Percentiles rank a stretch among this genome's conserved stretches.
These are phyloP conservation scores for Tolmerus cingulatus DNA, from an alignment of 2,888 invertebrate species.

Conservation along the genomic window DNA sequence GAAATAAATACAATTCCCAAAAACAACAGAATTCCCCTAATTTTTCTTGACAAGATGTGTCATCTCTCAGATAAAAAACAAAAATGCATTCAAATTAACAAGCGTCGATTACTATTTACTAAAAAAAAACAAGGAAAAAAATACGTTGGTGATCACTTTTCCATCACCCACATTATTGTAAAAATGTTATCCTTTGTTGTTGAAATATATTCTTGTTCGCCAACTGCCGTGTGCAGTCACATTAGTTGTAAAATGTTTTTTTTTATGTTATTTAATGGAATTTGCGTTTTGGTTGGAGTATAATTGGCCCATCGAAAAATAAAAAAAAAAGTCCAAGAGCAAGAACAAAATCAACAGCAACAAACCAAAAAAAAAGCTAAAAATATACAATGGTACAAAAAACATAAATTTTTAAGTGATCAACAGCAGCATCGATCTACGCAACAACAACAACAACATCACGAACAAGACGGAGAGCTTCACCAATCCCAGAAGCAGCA, in stretches of 20 bases:
- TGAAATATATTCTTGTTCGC: neutral
- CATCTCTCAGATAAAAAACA: neutral
- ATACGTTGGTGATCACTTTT: neutral
- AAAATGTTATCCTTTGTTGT: neutral
- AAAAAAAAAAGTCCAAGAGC: conserved; percentile 3
- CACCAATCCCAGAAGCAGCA: neutral
- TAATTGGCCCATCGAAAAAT: neutral
- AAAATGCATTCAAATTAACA: neutral
- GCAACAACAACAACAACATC: conserved; percentile 7
- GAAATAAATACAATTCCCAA: neutral
- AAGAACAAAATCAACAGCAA: conserved; percentile 45
- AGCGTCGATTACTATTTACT: neutral
- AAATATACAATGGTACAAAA: conserved; percentile 8
- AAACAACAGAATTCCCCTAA: neutral
- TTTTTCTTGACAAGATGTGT: neutral
- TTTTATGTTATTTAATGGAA: neutral
- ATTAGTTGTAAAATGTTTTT: neutral
- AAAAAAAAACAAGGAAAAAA: neutral
- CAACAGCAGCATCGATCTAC: conserved; percentile 22
- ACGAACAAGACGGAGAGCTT: neutral
- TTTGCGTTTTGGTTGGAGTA: neutral
- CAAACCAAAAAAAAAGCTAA: conserved; percentile 48
- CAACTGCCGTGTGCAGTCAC: neutral
- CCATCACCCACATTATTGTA: neutral
- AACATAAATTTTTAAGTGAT: conserved; percentile 44